Evolutionary conservation across 1,140 invertebrate species (phyloP).

Genomic region (Drosophila varians): DNA sequence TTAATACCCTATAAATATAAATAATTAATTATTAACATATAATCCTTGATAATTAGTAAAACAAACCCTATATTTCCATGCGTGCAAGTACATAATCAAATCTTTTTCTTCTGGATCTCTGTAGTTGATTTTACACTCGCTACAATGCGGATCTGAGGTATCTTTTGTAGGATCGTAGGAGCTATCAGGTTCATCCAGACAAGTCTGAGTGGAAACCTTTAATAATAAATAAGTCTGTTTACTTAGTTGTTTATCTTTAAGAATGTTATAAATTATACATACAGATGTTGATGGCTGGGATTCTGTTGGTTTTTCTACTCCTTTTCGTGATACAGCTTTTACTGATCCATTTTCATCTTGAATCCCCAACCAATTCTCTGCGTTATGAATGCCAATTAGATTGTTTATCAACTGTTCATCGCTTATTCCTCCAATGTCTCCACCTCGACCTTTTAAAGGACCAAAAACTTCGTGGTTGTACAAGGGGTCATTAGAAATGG

Average conservation of each 20-base stretch:
- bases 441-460: constrained; percentile 95
- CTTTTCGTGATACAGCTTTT: constrained; percentile 85
- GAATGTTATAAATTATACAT: neutral
- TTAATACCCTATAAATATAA: constrained; percentile 88
- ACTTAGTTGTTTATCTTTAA: too few species aligned
- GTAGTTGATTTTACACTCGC: constrained; percentile 95
- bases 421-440: constrained; percentile 94
- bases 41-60: neutral
- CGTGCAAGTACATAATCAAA: constrained; percentile 97
- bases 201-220: constrained; percentile 91
- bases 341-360: constrained; percentile 93
- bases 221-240: too few species aligned
- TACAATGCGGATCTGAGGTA: constrained; percentile 93
- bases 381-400: constrained; percentile 95
- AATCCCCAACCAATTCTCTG: constrained; percentile 96
- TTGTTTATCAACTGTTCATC: constrained; percentile 95
- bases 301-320: constrained; percentile 84
- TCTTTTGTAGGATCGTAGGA: constrained; percentile 90
- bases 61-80: constrained; percentile 93
- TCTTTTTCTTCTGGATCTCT: constrained; percentile 95
- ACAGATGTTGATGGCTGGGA: neutral
- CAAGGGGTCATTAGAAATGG: constrained; percentile 97
- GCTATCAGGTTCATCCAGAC: constrained; percentile 88
- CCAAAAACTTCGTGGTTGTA: constrained; percentile 98
- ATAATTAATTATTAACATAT: neutral